Conservation (phyloP, 2,113 vertebrate genomes). For the Mus pahari region DNA sequence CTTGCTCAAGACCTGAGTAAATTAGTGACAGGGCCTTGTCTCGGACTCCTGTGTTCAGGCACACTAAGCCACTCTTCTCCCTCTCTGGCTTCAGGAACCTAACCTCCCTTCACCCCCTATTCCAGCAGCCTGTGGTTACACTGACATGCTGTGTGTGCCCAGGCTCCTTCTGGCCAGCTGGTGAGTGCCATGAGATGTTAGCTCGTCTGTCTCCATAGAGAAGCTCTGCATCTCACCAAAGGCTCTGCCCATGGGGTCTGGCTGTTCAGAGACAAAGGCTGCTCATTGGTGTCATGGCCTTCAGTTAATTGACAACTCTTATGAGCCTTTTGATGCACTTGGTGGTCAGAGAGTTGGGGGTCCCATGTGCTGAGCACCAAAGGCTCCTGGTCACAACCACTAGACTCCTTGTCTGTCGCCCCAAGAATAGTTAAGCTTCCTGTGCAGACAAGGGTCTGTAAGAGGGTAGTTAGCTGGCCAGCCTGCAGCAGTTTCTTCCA, state of each 20-base stretch:
- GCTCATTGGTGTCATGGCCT: neutral
- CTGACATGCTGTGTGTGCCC: neutral
- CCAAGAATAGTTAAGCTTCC: accelerated
- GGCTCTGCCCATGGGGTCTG: neutral
- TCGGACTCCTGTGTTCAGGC: neutral
- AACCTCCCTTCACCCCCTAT: accelerated
- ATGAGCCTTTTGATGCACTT: accelerated
- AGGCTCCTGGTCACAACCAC: neutral
- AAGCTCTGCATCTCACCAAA: neutral
- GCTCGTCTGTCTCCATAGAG: neutral
- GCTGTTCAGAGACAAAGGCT: neutral
- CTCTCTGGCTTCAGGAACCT: neutral
- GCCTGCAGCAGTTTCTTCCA: neutral
- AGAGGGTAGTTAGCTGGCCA: neutral
- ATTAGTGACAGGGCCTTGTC: neutral
- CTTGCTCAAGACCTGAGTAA: neutral
- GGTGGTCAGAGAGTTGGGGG: neutral
- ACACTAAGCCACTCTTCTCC: accelerated
- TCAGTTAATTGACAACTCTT: neutral
- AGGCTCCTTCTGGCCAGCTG: neutral
- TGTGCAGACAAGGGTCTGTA: neutral
- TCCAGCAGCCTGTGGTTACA: neutral
- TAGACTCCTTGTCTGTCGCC: neutral
- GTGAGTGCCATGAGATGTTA: neutral
- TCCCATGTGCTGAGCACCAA: accelerated